phyloP scores from a whole-genome alignment of 2,888 invertebrate genomes.

The Camponotus fellah region DNA sequence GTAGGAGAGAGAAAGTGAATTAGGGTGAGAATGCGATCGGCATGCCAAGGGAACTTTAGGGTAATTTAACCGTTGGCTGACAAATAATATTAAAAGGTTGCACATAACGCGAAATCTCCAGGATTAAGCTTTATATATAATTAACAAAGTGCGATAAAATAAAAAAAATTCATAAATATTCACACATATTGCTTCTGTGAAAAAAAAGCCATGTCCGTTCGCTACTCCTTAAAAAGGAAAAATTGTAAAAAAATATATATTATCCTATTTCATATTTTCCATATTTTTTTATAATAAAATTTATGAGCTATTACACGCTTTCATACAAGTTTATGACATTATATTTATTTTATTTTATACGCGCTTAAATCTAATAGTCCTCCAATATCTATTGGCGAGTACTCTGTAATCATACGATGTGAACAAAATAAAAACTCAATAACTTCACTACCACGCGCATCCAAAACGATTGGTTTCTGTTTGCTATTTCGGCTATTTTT shows the following conservation, averaged over 20 bases:
- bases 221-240: neutral
- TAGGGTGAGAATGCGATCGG: slow-evolving; percentile 47
- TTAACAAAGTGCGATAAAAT: neutral
- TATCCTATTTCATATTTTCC: neutral
- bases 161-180: slow-evolving; percentile 2
- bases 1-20: slow-evolving; percentile 27
- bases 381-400: slow-evolving; percentile 52
- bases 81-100: slow-evolving; percentile 26
- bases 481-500: slow-evolving; percentile 56
- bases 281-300: slow-evolving; percentile 9
- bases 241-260: neutral
- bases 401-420: slow-evolving; percentile 54
- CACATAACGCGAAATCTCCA: neutral
- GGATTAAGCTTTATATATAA: neutral
- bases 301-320: slow-evolving; percentile 4
- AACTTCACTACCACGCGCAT: slow-evolving; percentile 54
- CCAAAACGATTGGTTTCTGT: slow-evolving; percentile 63
- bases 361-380: slow-evolving; percentile 52
- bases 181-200: neutral
- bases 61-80: slow-evolving; percentile 31
- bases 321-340: slow-evolving; percentile 26
- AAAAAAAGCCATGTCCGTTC: neutral
- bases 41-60: slow-evolving; percentile 32
- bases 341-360: slow-evolving; percentile 42
- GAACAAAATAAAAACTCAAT: slow-evolving; percentile 58